phyloP scores from a whole-genome alignment of 2,888 invertebrate species.

The Brachylomia viminalis region DNA sequence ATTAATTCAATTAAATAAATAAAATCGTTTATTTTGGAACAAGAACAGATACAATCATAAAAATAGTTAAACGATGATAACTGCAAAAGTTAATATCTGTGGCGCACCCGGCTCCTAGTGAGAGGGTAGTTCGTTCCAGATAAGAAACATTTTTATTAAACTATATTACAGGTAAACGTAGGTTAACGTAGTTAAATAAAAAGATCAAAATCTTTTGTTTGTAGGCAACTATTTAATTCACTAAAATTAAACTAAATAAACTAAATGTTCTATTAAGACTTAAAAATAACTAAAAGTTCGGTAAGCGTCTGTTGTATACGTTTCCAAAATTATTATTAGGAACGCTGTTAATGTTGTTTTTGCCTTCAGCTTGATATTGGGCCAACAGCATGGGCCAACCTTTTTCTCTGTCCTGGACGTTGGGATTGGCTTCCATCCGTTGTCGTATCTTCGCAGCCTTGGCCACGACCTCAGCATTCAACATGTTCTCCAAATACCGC shows the following conservation, averaged over 20 bases:
- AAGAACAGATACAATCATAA: too few relatives aligned
- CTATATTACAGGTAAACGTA: too few relatives aligned
- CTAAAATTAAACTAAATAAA: slow-evolving; percentile 30
- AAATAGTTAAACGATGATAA: too few relatives aligned
- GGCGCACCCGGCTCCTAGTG: too few relatives aligned
- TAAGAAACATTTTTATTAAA: too few relatives aligned
- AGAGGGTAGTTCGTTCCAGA: too few relatives aligned
- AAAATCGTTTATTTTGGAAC: too few relatives aligned
- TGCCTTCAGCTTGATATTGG: slow-evolving; percentile 80
- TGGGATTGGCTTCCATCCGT: slow-evolving; percentile 82
- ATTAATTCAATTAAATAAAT: background rate
- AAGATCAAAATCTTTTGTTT: slow-evolving; percentile 8
- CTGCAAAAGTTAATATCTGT: too few relatives aligned
- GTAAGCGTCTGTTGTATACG: slow-evolving; percentile 73
- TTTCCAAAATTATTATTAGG: slow-evolving; percentile 68
- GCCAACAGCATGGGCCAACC: slow-evolving; percentile 84
- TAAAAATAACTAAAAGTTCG: slow-evolving; percentile 64
- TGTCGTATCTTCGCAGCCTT: slow-evolving; percentile 85
- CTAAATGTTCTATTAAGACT: background rate
- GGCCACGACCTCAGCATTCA: slow-evolving; percentile 85
- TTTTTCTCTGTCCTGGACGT: slow-evolving; percentile 79
- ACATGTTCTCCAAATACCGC: slow-evolving; percentile 86
- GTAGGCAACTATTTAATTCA: slow-evolving; percentile 35
- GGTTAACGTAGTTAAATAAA: too few relatives aligned
- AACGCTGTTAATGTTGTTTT: slow-evolving; percentile 61